Evolutionary conservation across 2,113 vertebrate genomes (phyloP).

Genomic region (Ceyx cyanopectus): DNA sequence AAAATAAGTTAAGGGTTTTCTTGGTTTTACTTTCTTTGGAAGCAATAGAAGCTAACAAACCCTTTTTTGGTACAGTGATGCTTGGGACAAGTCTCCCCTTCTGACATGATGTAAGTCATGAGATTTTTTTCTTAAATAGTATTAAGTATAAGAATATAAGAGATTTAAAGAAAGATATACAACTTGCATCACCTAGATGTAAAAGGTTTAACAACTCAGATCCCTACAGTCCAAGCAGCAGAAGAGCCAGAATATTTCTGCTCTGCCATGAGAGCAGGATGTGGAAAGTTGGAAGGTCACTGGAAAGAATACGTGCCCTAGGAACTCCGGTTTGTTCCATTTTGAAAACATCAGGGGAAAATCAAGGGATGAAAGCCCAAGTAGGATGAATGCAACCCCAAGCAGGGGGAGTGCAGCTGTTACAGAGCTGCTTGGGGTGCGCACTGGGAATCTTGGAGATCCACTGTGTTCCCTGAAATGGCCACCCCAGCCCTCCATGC

Average conservation of each 20-base stretch:
- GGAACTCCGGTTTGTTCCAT: background rate
- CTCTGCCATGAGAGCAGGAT: background rate
- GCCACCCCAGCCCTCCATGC: rapidly evolving
- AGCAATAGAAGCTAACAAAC: slow-evolving; percentile 17
- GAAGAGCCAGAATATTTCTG: background rate
- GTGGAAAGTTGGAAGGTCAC: background rate
- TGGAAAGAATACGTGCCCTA: background rate
- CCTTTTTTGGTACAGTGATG: slow-evolving; percentile 17
- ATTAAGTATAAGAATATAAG: background rate
- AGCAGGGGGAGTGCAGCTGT: background rate
- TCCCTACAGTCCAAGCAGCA: background rate
- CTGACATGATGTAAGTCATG: background rate
- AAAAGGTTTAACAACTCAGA: slow-evolving; percentile 40
- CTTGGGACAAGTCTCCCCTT: background rate
- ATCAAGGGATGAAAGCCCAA: background rate
- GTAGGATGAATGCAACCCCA: background rate
- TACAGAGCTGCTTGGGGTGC: rapidly evolving
- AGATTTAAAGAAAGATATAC: slow-evolving; percentile 16
- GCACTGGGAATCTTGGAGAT: background rate
- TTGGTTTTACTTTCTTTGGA: slow-evolving; percentile 51
- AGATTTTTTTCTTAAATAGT: slow-evolving; percentile 48
- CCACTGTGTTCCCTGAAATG: rapidly evolving
- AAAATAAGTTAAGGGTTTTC: slow-evolving; percentile 26
- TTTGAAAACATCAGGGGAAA: slow-evolving; percentile 24
- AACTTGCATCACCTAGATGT: background rate